These are phyloP conservation scores for Pararge aegeria DNA, from an alignment of 1,140 invertebrate genomes.

Conservation along the genomic window DNA sequence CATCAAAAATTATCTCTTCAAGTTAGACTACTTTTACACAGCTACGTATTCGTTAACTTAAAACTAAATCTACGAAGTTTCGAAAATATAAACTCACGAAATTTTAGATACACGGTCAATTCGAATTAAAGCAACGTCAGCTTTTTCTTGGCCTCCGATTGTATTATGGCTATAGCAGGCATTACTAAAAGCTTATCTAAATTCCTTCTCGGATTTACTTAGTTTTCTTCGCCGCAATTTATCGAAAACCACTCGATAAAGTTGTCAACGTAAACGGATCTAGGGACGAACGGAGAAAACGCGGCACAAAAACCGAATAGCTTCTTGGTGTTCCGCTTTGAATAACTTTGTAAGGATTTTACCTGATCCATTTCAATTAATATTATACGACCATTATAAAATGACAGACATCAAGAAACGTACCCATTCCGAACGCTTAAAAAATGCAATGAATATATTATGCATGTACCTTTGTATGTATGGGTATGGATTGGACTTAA, in stretches of 20 bases:
- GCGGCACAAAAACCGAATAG: slow-evolving; percentile 37
- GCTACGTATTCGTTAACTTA: too few relatives aligned
- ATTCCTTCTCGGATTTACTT: slow-evolving; percentile 78
- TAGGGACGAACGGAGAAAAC: slow-evolving; percentile 52
- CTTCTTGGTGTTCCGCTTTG: slow-evolving; percentile 34
- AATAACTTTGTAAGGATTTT: not conserved
- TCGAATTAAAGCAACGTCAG: not conserved
- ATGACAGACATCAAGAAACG: too few relatives aligned
- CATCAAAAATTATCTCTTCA: too few relatives aligned
- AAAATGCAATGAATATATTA: too few relatives aligned
- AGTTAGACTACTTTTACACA: too few relatives aligned
- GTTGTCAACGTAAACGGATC: slow-evolving; percentile 72
- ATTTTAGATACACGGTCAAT: not conserved
- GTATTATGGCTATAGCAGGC: slow-evolving; percentile 68
- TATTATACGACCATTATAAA: too few relatives aligned
- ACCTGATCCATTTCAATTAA: not conserved
- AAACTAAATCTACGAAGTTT: too few relatives aligned
- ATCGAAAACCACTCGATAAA: slow-evolving; percentile 78
- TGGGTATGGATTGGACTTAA: too few relatives aligned
- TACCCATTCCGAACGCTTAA: too few relatives aligned
- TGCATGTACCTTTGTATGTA: too few relatives aligned
- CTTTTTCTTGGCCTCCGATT: slow-evolving; percentile 53
- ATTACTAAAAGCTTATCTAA: slow-evolving; percentile 77
- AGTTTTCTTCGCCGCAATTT: slow-evolving; percentile 77
- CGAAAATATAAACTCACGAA: too few relatives aligned